phyloP scores from a whole-genome alignment of 2,797 vertebrate species.

The Hylomyscus alleni region DNA sequence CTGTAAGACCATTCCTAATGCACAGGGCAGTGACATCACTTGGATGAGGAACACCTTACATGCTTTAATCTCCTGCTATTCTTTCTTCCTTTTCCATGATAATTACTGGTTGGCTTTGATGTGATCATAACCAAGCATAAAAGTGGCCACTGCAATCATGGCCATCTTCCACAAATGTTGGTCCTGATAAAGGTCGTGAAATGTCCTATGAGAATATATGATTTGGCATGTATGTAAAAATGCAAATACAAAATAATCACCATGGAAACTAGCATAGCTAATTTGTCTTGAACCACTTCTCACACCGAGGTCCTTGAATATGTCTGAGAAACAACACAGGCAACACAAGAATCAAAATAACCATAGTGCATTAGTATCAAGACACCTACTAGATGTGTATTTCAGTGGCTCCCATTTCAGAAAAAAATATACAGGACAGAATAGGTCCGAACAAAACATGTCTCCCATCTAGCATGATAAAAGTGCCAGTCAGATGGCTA shows the following conservation, averaged over 20 bases:
- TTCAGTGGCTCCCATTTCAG: neutral
- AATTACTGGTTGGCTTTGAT: constrained; percentile 1
- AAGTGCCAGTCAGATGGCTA: neutral
- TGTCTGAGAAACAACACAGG: neutral
- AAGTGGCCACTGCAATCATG: neutral
- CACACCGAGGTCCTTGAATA: neutral
- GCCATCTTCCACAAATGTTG: neutral
- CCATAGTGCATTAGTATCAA: neutral
- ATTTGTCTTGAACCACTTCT: neutral
- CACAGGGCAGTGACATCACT: constrained; percentile 53
- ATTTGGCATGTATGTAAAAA: neutral
- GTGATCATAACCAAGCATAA: constrained; percentile 17
- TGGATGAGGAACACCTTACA: constrained; percentile 29
- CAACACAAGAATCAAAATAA: neutral
- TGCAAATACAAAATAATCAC: neutral
- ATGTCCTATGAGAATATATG: neutral
- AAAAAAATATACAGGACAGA: neutral
- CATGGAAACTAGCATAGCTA: neutral
- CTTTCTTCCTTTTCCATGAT: neutral
- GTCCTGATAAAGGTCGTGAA: neutral
- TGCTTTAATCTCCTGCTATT: constrained; percentile 29
- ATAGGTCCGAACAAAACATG: neutral
- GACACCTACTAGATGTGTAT: neutral
- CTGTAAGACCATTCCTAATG: neutral
- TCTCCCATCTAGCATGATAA: neutral